These are phyloP conservation scores for Rhadina sibilatrix DNA, from an alignment of 2,113 vertebrate genomes.

Conservation along the genomic window DNA sequence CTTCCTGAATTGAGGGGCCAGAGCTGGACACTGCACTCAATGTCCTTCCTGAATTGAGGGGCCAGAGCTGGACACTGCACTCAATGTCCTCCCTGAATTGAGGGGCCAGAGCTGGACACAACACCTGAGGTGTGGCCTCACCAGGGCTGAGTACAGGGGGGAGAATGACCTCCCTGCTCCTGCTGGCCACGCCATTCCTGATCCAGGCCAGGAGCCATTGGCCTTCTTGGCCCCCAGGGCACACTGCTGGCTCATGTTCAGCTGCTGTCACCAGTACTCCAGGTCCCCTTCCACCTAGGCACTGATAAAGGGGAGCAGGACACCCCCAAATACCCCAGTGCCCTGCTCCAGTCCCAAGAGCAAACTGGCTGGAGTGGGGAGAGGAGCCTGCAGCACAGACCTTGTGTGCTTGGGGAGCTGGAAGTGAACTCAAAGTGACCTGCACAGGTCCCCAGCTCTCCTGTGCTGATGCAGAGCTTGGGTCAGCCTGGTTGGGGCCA, in stretches of 20 bases:
- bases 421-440: background rate
- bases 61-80: background rate
- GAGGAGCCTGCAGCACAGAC: background rate
- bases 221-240: background rate
- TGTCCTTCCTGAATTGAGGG: background rate
- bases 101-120: background rate
- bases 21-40: background rate
- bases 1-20: background rate
- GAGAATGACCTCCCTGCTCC: background rate
- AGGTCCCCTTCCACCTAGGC: background rate
- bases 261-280: background rate
- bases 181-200: background rate
- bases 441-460: background rate
- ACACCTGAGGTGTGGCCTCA: background rate
- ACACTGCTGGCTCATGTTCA: background rate
- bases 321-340: background rate
- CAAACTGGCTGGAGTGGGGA: background rate
- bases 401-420: rapidly evolving
- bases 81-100: rapidly evolving
- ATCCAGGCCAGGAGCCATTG: rapidly evolving
- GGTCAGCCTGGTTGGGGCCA: rapidly evolving
- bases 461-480: background rate
- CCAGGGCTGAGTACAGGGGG: background rate
- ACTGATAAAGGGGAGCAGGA: background rate
- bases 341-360: background rate